A percentile compares a stretch with the other conserved stretches of the same genome.
Conservation (phyloP, 2,888 invertebrate genomes). For the Temnothorax unifasciatus region DNA sequence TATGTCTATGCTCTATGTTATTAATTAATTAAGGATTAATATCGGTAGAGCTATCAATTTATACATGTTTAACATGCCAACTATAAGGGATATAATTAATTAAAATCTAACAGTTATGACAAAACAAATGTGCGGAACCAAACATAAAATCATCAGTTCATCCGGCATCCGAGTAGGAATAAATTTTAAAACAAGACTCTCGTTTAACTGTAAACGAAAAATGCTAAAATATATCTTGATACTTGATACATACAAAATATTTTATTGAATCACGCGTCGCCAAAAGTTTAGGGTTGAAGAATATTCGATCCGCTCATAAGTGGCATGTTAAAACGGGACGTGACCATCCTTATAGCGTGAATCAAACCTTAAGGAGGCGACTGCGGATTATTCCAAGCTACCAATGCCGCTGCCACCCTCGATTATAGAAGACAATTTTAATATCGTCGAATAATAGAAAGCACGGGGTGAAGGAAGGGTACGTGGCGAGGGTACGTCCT, state of each 20-base stretch:
- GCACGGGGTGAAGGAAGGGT: slow-evolving; percentile 25
- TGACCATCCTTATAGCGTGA: slow-evolving; percentile 3
- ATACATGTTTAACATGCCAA: not conserved
- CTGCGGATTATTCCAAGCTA: slow-evolving; percentile 70
- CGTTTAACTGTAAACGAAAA: not conserved
- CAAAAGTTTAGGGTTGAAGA: not conserved
- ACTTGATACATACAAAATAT: no score
- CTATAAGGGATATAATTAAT: not conserved
- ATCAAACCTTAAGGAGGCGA: slow-evolving; percentile 44
- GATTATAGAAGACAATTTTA: slow-evolving; percentile 82
- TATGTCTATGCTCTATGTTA: not conserved
- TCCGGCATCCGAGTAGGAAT: not conserved
- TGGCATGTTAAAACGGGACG: slow-evolving; percentile 8
- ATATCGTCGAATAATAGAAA: slow-evolving; percentile 80
- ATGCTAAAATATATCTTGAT: not conserved
- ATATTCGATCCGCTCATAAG: not conserved
- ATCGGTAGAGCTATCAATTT: not conserved
- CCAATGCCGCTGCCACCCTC: slow-evolving; percentile 56
- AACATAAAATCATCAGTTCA: not conserved
- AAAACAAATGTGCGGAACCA: not conserved
- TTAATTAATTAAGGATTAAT: not conserved
- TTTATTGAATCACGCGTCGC: not conserved
- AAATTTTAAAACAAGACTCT: not conserved
- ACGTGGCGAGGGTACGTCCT: slow-evolving; percentile 52
- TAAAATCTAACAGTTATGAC: not conserved